Base-by-base conservation (phyloP, 1,140 invertebrate species). In the Agrypnia vestita region DNA sequence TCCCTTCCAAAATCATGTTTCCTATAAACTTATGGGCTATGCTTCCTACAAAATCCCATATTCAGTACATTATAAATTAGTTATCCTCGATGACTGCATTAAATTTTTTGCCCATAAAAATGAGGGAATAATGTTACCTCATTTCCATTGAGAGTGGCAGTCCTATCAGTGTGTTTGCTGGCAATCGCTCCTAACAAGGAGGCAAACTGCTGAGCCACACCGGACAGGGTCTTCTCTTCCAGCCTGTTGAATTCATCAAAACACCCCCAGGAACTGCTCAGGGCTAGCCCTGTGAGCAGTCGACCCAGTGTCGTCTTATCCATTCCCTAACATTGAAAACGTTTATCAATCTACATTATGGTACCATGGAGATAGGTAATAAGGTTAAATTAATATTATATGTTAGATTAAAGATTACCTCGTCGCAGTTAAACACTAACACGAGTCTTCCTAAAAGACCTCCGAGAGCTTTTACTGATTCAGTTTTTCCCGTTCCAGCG, bases 171-270 rank as follows among this genome's bases (percentile, higher is more conserved):
- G 43, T 75, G 73, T 35, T 78, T 78, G n/a, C 44, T 44, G 17
- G 56, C 75, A 85, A 83, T 93, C 91, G 84, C 93, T 91, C 88
- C 94, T 92, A 92, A 84, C 15, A 89, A 85, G 17, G 98, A 90
- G 0, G 96, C 94, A 83, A 94, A 92, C 87, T 99, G 84, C 87
- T 88, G 83, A 0, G 97, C 96, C 4, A 99, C 94, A 7, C 96
- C 94, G 17, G 97, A 98, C 49, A 99, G 89, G 6, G 98, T 98
- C 55, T 94, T 94, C 86, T 98, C 96, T 84, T 98, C 95, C 15
- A 99, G 89, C 11, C 98, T 93, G 90, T 99, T 99, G 88, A 99
- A 99, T 90, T 99, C 98, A 89, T 99, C 97, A 89, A 99, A 99
- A 89, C 97, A 99, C 43, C 98, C 98, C 97, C 97, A 99, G 49